A percentile compares a stretch with the other conserved stretches of the same genome.
Conservation (phyloP, 2,113 vertebrate genomes). For the Dendropsophus ebraccatus region DNA sequence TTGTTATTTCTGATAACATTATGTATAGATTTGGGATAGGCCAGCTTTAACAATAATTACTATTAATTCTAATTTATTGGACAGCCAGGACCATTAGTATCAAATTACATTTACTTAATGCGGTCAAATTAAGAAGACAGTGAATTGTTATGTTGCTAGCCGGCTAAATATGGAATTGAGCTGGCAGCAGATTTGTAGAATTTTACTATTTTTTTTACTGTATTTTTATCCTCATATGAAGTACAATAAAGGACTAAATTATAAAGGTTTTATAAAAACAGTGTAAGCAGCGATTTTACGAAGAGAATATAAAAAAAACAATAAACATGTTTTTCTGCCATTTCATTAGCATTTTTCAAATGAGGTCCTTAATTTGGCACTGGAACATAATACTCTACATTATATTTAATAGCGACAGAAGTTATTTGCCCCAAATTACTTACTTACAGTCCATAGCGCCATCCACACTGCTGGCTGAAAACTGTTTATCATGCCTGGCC, state of each 20-base stretch:
- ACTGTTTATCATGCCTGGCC: no score
- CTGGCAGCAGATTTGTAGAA: neutral
- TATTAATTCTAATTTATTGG: constrained; percentile 39
- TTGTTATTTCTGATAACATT: constrained; percentile 44
- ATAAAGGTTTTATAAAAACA: neutral
- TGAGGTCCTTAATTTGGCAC: neutral
- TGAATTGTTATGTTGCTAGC: constrained; percentile 18
- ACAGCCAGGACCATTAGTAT: constrained; percentile 6
- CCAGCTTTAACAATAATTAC: constrained; percentile 38
- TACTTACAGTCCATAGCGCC: no score
- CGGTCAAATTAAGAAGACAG: constrained; percentile 29
- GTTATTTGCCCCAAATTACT: no score
- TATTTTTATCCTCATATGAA: neutral
- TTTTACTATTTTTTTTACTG: neutral
- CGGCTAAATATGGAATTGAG: constrained; percentile 19
- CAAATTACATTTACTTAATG: constrained; percentile 35
- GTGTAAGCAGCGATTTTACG: neutral
- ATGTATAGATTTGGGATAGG: constrained; percentile 48
- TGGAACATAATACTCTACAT: neutral
- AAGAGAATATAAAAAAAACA: neutral
- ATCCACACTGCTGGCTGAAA: no score
- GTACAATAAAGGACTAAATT: neutral
- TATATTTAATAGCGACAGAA: no score
- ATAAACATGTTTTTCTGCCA: neutral
- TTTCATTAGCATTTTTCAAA: neutral